A percentile compares a stretch with the other conserved stretches of the same genome.
Evolutionary conservation across 2,888 invertebrate species (phyloP).

Genomic region (Epinotia ramella): DNA sequence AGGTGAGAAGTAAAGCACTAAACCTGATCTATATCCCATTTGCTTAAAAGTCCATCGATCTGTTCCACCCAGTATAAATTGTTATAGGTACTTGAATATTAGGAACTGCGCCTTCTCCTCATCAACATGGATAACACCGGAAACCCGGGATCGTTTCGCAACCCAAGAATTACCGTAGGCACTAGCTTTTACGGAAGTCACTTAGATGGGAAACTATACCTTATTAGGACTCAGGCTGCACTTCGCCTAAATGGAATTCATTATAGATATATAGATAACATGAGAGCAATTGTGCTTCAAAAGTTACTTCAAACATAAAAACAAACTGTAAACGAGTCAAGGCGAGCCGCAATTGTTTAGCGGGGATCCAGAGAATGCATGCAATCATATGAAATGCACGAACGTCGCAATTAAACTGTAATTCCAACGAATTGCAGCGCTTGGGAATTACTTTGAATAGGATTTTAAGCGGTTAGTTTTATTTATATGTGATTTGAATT

Average conservation of each 20-base stretch:
- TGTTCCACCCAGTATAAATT: too few species aligned
- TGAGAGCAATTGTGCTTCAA: neutral
- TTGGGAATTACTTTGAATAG: constrained; percentile 27
- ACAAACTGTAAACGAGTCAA: constrained; percentile 37
- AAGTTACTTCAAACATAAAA: neutral
- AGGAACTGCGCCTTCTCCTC: too few species aligned
- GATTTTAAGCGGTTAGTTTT: constrained; percentile 10
- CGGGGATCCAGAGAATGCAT: constrained; percentile 38
- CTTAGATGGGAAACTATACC: neutral
- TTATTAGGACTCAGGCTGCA: neutral
- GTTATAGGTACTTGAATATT: too few species aligned
- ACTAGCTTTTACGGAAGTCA: neutral
- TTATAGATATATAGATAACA: too few species aligned
- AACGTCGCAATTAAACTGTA: constrained; percentile 38
- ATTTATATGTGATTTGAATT: neutral
- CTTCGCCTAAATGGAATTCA: neutral
- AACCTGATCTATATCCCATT: too few species aligned
- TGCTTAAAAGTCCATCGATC: too few species aligned
- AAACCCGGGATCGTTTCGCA: neutral
- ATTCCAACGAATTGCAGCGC: constrained; percentile 37
- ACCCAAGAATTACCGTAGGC: neutral
- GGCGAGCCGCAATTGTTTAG: constrained; percentile 37
- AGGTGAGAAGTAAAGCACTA: too few species aligned
- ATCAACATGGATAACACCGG: too few species aligned
- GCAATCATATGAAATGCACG: constrained; percentile 39